A percentile compares a stretch with the other conserved stretches of the same genome.
phyloP scores from a whole-genome alignment of 1,140 invertebrate genomes.

The Lineus longissimus region DNA sequence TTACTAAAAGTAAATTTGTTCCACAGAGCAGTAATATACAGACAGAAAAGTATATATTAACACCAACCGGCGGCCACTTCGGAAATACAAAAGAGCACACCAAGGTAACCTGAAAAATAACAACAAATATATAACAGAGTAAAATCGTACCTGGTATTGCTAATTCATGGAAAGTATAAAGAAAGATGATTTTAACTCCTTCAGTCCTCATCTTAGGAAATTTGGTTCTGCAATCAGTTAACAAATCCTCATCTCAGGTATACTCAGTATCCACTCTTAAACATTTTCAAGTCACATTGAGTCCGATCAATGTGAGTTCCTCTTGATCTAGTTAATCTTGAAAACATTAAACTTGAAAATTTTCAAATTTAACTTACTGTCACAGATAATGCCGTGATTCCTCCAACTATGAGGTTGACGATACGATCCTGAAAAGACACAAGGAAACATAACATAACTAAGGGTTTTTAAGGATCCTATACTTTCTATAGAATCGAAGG shows the following conservation, averaged over 20 bases:
- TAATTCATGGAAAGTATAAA: not conserved
- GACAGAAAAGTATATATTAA: slow-evolving; percentile 47
- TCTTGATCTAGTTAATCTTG: no score
- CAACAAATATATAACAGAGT: slow-evolving; percentile 12
- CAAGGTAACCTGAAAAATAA: slow-evolving; percentile 39
- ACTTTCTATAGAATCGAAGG: no score
- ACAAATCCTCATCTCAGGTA: no score
- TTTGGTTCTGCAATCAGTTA: no score
- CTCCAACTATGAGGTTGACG: slow-evolving; percentile 42
- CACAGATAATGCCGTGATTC: slow-evolving; percentile 37
- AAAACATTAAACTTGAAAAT: not conserved
- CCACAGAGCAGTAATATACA: slow-evolving; percentile 42
- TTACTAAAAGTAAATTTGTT: slow-evolving; percentile 44
- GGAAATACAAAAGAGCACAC: slow-evolving; percentile 47
- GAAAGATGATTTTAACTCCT: not conserved
- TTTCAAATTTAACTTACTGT: slow-evolving; percentile 26
- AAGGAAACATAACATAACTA: not conserved
- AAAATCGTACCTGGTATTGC: not conserved
- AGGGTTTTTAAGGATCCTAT: not conserved
- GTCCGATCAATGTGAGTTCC: not conserved
- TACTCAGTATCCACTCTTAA: no score
- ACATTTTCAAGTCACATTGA: not conserved
- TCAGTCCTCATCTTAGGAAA: no score
- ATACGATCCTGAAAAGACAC: slow-evolving; percentile 44
- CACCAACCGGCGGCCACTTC: slow-evolving; percentile 35